A percentile compares a stretch with the other conserved stretches of the same genome.
These are phyloP conservation scores for Blennius ocellaris DNA, from an alignment of 2,113 vertebrate species.

Conservation along the genomic window DNA sequence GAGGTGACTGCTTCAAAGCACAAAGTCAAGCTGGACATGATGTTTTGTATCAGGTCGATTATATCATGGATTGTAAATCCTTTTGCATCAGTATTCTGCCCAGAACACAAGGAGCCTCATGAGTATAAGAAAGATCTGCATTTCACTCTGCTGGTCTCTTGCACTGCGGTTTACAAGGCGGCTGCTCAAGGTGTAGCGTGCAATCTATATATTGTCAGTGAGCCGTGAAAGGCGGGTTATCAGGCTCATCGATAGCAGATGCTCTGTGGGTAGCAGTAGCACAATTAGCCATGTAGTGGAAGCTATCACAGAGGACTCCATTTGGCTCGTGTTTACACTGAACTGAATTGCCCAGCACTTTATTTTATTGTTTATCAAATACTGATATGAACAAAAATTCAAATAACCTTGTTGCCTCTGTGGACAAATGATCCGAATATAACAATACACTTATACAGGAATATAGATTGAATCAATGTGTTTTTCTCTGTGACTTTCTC, in stretches of 20 bases:
- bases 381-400: too few species aligned
- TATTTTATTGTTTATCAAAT: constrained; percentile 40
- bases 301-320: constrained; percentile 30
- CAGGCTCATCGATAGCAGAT: constrained; percentile 30
- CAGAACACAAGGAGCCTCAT: background rate
- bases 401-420: too few species aligned
- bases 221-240: constrained; percentile 28
- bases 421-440: too few species aligned
- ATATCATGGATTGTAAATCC: background rate
- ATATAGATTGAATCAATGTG: too few species aligned
- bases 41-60: background rate
- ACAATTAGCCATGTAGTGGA: constrained; percentile 43
- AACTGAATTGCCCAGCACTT: constrained; percentile 5
- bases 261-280: constrained; percentile 23
- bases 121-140: background rate
- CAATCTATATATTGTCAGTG: constrained; percentile 31
- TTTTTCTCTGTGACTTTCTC: constrained; percentile 4
- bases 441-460: too few species aligned
- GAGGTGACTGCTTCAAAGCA: constrained; percentile 75
- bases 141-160: constrained; percentile 39
- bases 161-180: constrained; percentile 21
- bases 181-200: constrained; percentile 2
- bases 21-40: background rate
- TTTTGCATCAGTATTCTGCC: background rate
- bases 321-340: constrained; percentile 51